phyloP scores from a whole-genome alignment of 2,888 invertebrate genomes.

The Eutolmus rufibarbis region DNA sequence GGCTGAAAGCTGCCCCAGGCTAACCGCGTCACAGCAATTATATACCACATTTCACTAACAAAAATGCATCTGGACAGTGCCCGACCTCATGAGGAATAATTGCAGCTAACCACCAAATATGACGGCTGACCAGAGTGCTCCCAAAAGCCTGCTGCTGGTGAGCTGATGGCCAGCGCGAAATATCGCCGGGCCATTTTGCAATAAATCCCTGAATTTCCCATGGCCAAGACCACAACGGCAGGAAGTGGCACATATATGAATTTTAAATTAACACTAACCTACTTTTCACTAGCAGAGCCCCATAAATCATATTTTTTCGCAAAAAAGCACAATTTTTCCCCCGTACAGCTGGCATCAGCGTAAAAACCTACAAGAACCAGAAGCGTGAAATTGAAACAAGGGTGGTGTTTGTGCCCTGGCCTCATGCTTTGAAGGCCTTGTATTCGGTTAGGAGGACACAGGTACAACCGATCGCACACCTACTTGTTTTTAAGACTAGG shows the following conservation, averaged over 20 bases:
- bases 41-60: conserved; percentile 37
- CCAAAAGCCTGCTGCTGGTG: conserved; percentile 4
- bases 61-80: conserved; percentile 16
- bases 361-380: conserved; percentile 5
- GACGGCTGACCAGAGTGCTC: conserved; percentile 24
- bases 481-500: background rate
- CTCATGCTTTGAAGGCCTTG: conserved; percentile 6
- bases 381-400: conserved; percentile 36
- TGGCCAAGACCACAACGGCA: conserved; percentile 17
- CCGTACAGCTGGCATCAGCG: conserved; percentile 31
- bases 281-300: conserved; percentile 22
- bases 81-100: conserved; percentile 23
- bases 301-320: conserved; percentile 27
- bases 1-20: background rate
- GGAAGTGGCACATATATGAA: conserved; percentile 19
- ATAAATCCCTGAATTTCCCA: conserved; percentile 29
- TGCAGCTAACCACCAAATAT: conserved; percentile 34
- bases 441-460: background rate
- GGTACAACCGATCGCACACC: background rate
- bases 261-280: conserved; percentile 38
- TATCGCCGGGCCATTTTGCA: conserved; percentile 6
- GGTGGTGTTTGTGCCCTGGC: background rate
- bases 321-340: conserved; percentile 22
- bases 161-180: conserved; percentile 12
- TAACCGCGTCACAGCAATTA: conserved; percentile 17